Evolutionary conservation across 2,113 vertebrate species (phyloP), one percentile per base, ranked within the genome.

Genomic region (Lepisosteus osseus): DNA sequence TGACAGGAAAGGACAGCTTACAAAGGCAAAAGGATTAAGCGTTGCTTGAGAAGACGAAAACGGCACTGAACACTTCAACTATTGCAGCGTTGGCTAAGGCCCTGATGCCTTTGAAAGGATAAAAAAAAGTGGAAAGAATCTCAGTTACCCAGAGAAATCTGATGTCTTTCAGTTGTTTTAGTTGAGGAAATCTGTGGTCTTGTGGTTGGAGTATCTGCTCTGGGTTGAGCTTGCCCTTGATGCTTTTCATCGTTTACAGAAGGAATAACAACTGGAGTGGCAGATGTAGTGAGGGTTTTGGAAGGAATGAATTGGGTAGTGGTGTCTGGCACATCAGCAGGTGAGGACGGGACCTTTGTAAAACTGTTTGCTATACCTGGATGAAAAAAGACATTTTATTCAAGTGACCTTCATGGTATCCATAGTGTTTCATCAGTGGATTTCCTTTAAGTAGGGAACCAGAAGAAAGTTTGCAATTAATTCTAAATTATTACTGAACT

Each of bases 321-420:
- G 62, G 76, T 65, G 51, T 73, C 72, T 71, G 29, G 73, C 69
- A 14, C 70, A 44, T 84, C 78, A 63, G 64, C 71, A 4, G 74
- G 72, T 15, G 5, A 76, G 40, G 72, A 61, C 68, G 73, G 77
- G 70, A 72, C 69, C 72, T 82, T 87, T 84, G 65, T 89, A 84
- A 85, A 65, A 76, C 65, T 15, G 74, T 76, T 86, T 79, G 68
- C 82, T 77, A 74, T 69, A 51, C 87, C 87, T 88, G 84, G 71
- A 54, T 82, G 69, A 68, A 40, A 65, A 51, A 65, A 65, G 77
- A 62, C 64, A 65, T 42, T 44, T 55, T 6, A 51, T 9, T 6
- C 5, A 9, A 29, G 13, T 61, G 13, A 61, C 59, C 4, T 61
- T 61, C 14, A 61, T 61, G 4, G 13, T 61, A 61, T 61, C 59